Evolutionary conservation across 2,113 vertebrate species (phyloP).

Genomic region (Hystrix cristata): DNA sequence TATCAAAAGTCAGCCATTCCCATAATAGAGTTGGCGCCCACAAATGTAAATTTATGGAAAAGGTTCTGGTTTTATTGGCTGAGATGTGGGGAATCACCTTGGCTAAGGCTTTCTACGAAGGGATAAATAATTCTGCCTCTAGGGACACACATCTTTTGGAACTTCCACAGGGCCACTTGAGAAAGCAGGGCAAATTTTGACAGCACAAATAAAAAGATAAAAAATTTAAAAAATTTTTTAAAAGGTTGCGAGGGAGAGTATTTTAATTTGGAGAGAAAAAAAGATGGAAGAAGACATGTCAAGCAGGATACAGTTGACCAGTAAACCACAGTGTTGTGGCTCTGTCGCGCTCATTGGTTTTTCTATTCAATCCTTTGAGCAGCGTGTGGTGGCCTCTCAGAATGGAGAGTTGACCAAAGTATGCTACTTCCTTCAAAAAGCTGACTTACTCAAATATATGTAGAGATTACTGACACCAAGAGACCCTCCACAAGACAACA

Average conservation of each 20-base stretch:
- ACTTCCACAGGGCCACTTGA: accelerated
- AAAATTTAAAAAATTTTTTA: not conserved
- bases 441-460: not conserved
- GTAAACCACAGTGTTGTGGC: not conserved
- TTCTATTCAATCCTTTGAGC: not conserved
- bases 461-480: not conserved
- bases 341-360: not conserved
- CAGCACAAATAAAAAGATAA: not conserved
- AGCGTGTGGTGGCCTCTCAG: not conserved
- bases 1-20: constrained; percentile 48
- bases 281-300: not conserved
- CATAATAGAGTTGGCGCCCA: not conserved
- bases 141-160: not conserved
- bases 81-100: not conserved
- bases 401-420: not conserved
- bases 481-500: not conserved
- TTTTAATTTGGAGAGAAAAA: not conserved
- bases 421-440: not conserved
- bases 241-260: not conserved
- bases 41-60: not conserved
- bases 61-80: not conserved
- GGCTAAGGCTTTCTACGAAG: not conserved
- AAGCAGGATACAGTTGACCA: no score
- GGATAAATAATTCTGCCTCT: not conserved
- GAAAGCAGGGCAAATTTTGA: not conserved